phyloP scores from a whole-genome alignment of 2,113 vertebrate species.

The Bungarus multicinctus region DNA sequence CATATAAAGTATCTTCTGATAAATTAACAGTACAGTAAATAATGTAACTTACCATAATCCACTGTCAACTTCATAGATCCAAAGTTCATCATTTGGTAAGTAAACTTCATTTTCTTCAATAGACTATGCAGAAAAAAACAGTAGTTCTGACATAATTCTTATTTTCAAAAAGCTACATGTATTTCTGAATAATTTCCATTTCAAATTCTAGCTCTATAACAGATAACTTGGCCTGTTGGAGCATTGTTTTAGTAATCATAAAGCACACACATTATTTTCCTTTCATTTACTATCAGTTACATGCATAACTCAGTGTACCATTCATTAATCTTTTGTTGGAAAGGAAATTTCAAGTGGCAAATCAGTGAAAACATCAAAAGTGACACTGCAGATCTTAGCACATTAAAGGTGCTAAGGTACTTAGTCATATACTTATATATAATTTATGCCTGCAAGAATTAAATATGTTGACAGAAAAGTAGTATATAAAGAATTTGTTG shows the following conservation, averaged over 20 bases:
- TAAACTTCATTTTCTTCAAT: constrained; percentile 90
- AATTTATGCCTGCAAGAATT: neutral
- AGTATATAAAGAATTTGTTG: neutral
- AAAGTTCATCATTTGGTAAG: constrained; percentile 90
- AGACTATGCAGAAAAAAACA: constrained; percentile 69
- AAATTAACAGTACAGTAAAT: neutral
- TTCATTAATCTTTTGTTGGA: neutral
- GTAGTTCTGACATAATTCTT: neutral
- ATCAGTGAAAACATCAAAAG: neutral
- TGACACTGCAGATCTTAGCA: neutral
- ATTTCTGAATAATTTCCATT: neutral
- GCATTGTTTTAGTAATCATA: neutral
- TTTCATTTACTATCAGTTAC: neutral
- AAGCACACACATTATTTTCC: neutral
- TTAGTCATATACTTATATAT: neutral
- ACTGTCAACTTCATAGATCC: constrained; percentile 87
- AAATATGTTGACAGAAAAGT: neutral
- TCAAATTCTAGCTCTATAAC: neutral
- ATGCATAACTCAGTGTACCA: neutral
- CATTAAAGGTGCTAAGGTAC: neutral
- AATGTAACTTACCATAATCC: constrained; percentile 81
- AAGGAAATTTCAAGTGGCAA: neutral
- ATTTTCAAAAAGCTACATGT: neutral
- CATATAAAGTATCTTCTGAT: neutral
- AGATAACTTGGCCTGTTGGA: neutral